A percentile compares a stretch with the other conserved stretches of the same genome.
Conservation (phyloP, 2,797 vertebrate genomes). For the Eulemur mongoz region DNA sequence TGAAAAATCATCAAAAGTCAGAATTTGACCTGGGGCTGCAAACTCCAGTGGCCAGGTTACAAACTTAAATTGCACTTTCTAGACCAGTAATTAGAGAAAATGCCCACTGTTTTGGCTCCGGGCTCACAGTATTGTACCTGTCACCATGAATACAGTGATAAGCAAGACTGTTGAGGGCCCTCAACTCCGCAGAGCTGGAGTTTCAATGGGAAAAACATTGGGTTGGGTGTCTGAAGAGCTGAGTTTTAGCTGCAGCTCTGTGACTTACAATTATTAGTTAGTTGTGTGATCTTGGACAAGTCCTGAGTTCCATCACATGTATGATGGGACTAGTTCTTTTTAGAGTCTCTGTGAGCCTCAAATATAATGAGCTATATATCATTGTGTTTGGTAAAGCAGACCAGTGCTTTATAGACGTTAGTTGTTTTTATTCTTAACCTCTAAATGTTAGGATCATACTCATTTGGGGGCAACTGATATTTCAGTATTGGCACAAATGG, state of each 20-base stretch:
- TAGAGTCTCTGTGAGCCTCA: neutral
- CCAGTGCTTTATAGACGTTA: neutral
- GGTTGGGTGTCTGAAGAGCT: neutral
- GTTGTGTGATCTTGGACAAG: neutral
- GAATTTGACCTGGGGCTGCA: neutral
- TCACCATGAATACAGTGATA: neutral
- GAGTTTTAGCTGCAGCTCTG: neutral
- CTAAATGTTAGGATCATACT: neutral
- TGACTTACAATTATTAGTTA: no score
- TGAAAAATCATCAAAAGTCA: neutral
- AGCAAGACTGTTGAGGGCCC: neutral
- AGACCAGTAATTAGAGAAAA: neutral
- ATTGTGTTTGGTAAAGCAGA: neutral
- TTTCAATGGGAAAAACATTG: neutral
- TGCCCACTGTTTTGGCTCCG: accelerated
- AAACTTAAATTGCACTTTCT: neutral
- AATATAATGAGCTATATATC: neutral
- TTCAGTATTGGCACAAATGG: neutral
- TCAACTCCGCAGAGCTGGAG: neutral
- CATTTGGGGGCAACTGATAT: neutral
- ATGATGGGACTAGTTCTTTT: neutral
- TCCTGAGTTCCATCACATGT: neutral
- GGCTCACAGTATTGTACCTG: neutral
- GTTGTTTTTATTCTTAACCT: neutral
- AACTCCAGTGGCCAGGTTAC: neutral